Evolutionary conservation across 2,797 vertebrate genomes (phyloP).

Genomic region (Myotis daubentonii): DNA sequence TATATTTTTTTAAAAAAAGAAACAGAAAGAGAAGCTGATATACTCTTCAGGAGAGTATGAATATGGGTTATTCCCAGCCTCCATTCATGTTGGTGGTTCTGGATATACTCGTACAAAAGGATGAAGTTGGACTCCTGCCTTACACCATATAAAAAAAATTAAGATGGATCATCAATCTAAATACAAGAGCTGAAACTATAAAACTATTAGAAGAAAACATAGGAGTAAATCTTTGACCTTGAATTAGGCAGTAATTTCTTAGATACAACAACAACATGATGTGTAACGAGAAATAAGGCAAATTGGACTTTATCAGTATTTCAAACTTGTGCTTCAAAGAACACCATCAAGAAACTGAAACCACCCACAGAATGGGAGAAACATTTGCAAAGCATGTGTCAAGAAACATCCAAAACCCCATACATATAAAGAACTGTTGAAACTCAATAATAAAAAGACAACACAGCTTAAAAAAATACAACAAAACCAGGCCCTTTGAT

Average conservation of each 20-base stretch:
- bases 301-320: background rate
- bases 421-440: background rate
- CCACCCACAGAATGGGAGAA: background rate
- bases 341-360: background rate
- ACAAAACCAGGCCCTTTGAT: background rate
- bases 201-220: background rate
- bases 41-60: conserved; percentile 92
- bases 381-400: background rate
- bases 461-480: background rate
- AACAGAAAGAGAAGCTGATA: conserved; percentile 91
- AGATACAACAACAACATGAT: background rate
- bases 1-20: too few species aligned
- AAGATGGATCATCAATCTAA: background rate
- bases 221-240: background rate
- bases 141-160: background rate
- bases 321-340: background rate
- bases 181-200: background rate
- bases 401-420: background rate
- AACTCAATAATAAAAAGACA: background rate
- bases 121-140: background rate
- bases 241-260: background rate
- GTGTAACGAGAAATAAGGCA: background rate
- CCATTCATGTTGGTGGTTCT: conserved; percentile 94
- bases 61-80: conserved; percentile 93
- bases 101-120: background rate